phyloP scores from a whole-genome alignment of 2,113 vertebrate genomes.

The Dipodomys ordii region DNA sequence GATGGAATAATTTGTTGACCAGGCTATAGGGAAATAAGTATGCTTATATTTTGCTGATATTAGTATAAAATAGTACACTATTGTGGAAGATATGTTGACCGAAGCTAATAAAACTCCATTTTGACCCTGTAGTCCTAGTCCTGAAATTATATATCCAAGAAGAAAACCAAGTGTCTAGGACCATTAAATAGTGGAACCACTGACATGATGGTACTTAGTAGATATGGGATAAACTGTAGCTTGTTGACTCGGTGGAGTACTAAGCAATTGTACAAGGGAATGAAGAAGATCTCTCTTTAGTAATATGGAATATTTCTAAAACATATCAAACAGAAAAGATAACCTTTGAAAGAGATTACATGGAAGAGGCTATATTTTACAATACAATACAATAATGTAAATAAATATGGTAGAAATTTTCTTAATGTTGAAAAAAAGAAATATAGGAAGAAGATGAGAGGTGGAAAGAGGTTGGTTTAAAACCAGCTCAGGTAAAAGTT shows the following conservation, averaged over 20 bases:
- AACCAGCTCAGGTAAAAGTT: no score
- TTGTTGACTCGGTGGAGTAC: rapidly evolving
- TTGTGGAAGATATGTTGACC: background rate
- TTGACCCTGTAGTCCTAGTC: background rate
- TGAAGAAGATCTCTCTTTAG: background rate
- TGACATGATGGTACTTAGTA: background rate
- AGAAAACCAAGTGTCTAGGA: background rate
- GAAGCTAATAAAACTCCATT: conserved; percentile 21
- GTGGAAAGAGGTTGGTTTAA: no score
- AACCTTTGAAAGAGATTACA: background rate
- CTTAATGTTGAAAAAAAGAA: no score
- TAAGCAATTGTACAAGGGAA: background rate
- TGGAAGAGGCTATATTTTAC: background rate
- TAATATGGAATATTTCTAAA: background rate
- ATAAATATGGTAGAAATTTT: no score
- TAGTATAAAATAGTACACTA: background rate
- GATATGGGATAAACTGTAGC: background rate
- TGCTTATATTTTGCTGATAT: background rate
- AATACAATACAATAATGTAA: background rate
- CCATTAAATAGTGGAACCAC: background rate
- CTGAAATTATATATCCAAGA: background rate
- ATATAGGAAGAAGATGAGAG: no score
- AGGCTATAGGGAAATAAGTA: background rate
- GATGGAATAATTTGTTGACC: background rate
- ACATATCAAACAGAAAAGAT: background rate